Percentiles rank a stretch among this genome's conserved stretches.
Evolutionary conservation across 2,797 vertebrate genomes (phyloP).

Genomic region (Sebastes reedi): DNA sequence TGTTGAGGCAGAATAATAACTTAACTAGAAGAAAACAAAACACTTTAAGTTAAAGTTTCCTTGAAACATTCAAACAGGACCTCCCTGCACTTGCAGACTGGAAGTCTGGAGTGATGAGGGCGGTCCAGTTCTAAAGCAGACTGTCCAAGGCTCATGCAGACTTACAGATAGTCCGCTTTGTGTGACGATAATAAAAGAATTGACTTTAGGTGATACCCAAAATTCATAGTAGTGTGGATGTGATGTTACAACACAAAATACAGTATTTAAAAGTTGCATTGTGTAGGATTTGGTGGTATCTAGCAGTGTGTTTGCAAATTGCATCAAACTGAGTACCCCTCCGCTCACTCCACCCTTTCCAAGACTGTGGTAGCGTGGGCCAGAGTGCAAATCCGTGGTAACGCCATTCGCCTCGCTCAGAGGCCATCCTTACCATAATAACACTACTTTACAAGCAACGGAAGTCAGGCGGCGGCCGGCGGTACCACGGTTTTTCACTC

Average conservation of each 20-base stretch:
- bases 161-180: background rate
- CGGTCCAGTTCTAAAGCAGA: background rate
- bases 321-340: no score
- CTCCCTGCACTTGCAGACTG: background rate
- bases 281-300: no score
- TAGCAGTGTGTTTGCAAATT: background rate
- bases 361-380: no score
- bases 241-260: background rate
- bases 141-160: background rate
- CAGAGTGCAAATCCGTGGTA: no score
- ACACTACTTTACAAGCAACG: no score
- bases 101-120: background rate
- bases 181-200: no score
- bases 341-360: no score
- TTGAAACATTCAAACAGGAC: background rate
- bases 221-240: background rate
- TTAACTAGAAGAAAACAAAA: background rate
- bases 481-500: no score
- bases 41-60: background rate
- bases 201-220: background rate
- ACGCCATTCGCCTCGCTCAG: no score
- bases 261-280: no score
- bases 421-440: no score
- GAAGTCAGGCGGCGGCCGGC: no score
- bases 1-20: background rate